These are phyloP conservation scores for Agelastica alni DNA, from an alignment of 2,888 invertebrate species.

Conservation along the genomic window DNA sequence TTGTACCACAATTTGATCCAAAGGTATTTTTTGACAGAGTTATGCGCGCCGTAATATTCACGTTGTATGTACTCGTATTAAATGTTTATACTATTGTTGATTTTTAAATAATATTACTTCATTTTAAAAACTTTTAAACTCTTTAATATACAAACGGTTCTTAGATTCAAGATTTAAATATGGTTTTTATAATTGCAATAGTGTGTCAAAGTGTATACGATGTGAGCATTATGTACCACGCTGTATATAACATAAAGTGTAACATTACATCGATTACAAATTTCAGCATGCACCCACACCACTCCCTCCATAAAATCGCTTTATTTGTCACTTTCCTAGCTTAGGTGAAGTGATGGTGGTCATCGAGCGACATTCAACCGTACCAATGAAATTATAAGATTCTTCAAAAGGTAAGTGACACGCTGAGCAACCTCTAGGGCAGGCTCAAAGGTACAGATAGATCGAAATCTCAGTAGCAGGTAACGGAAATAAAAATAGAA, in stretches of 20 bases:
- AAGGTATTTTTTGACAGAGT: background rate
- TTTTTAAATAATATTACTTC: background rate
- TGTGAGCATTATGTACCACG: conserved; percentile 4
- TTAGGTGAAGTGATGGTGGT: conserved; percentile 9
- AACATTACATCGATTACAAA: conserved; percentile 18
- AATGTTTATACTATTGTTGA: background rate
- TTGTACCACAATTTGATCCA: background rate
- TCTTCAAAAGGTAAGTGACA: conserved; percentile 12
- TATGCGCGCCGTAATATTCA: background rate
- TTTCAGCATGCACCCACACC: conserved; percentile 41
- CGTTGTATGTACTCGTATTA: no score
- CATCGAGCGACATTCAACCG: background rate
- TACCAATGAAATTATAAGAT: background rate
- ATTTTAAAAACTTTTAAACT: background rate
- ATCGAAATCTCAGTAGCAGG: no score
- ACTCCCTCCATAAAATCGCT: conserved; percentile 26
- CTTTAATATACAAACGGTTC: no score
- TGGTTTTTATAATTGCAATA: no score
- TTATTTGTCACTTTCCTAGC: conserved; percentile 28
- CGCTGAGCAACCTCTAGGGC: background rate
- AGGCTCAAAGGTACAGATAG: background rate
- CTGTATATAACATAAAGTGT: conserved; percentile 12
- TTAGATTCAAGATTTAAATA: no score
- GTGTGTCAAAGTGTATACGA: background rate
- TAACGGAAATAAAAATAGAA: no score